Evolutionary conservation across 37 sponge, comb jelly and placozoan species (phyloP).

Genomic region (Ianthella basta): DNA sequence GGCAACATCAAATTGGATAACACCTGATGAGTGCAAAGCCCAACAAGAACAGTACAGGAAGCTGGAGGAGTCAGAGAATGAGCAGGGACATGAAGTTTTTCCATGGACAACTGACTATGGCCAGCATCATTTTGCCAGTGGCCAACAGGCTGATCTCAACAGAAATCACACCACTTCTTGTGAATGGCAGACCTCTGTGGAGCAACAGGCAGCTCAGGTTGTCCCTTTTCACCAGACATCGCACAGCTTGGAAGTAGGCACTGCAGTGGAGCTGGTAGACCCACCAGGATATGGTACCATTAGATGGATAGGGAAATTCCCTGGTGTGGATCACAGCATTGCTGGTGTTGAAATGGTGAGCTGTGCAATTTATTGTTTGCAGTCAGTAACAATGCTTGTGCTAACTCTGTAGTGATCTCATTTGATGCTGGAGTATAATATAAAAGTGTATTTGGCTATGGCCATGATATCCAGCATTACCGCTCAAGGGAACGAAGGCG

Average conservation of each 20-base stretch:
- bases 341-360: slow-evolving; percentile 82
- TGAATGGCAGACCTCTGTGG: not conserved
- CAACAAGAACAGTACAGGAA: not conserved
- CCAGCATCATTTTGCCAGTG: not conserved
- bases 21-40: not conserved
- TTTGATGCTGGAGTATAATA: too few relatives aligned
- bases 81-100: not conserved
- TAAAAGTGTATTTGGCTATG: too few relatives aligned
- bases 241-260: slow-evolving; percentile 2
- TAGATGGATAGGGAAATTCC: slow-evolving; percentile 67
- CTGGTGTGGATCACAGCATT: slow-evolving; percentile 15
- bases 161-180: not conserved
- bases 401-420: not conserved
- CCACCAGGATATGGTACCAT: slow-evolving; percentile 46
- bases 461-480: too few relatives aligned
- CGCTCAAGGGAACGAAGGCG: too few relatives aligned
- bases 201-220: not conserved
- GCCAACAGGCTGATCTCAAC: not conserved
- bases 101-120: not conserved
- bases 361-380: not conserved
- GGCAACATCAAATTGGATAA: not conserved
- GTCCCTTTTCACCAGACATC: not conserved
- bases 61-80: not conserved
- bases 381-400: too few relatives aligned
- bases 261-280: slow-evolving; percentile 12